These are phyloP conservation scores for Drosophila elegans DNA, from an alignment of 1,140 invertebrate genomes.

Conservation along the genomic window DNA sequence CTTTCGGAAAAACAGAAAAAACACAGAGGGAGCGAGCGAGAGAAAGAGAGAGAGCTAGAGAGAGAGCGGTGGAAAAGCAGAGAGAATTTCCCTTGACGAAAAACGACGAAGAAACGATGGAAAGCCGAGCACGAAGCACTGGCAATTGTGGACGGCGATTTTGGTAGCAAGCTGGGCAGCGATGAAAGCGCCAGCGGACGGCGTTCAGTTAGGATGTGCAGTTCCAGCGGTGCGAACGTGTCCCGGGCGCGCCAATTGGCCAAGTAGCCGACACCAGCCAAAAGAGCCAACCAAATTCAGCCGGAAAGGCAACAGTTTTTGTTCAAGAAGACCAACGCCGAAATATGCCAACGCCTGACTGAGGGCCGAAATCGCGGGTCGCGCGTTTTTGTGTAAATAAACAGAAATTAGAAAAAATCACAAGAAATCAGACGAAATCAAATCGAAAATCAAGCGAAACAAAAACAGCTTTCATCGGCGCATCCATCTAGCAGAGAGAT, in stretches of 20 bases:
- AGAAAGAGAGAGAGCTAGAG: neutral
- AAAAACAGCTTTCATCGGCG: conserved; percentile 10
- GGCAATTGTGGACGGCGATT: conserved; percentile 48
- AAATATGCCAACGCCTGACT: conserved; percentile 51
- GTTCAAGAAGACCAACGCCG: neutral
- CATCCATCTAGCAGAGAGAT: conserved; percentile 19
- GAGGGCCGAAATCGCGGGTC: conserved; percentile 44
- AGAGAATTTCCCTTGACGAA: conserved; percentile 62
- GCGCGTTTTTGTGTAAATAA: conserved; percentile 69
- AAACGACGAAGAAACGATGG: conserved; percentile 3
- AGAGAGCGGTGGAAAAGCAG: conserved; percentile 10
- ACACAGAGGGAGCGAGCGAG: conserved; percentile 11
- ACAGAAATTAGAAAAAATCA: conserved; percentile 22
- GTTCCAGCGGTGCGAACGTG: conserved; percentile 83
- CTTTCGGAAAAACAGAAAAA: neutral
- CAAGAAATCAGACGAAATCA: conserved; percentile 11
- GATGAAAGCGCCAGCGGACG: conserved; percentile 17
- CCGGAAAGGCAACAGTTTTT: conserved; percentile 42
- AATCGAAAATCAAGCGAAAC: conserved; percentile 10
- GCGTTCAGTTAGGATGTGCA: conserved; percentile 83
- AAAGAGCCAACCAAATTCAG: conserved; percentile 25
- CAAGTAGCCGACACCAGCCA: conserved; percentile 43
- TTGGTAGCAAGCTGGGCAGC: conserved; percentile 66
- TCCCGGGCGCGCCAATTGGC: conserved; percentile 72
- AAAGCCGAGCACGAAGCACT: conserved; percentile 11